Evolutionary conservation across 2,888 invertebrate species (phyloP), one percentile per base, ranked within the genome.

Genomic region (Timema podura): DNA sequence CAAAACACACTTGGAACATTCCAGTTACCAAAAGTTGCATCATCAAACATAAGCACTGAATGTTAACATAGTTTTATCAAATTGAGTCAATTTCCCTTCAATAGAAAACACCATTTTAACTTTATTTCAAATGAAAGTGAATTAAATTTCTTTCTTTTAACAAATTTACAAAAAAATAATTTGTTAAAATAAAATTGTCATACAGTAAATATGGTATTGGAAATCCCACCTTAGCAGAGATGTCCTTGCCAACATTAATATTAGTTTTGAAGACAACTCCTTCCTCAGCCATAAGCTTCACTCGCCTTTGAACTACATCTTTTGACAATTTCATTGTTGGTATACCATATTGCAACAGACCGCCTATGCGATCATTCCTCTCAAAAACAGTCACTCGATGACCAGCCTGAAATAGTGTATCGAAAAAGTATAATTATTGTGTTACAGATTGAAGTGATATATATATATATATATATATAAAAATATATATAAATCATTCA

Each of bases 291-390:
- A 99, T 85, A 65, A 99, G 85, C 73, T 91, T 88, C 1, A 98
- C 88, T 71, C 99, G 86, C 7, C 98, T 84, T 77, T 93, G 92
- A 0, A 99, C 96, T 69, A 96, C 95, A 73, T 91, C 88, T 82
- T 98, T 99, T 78, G 94, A 91, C 10, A 99, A 85, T 83, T 99
- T 99, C 98, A 99, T 99, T 8, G 95, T 96, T 15, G 99, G 99
- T 80, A 99, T 99, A 71, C 99, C 99, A 82, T 99, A 99, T 79
- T 96, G 95, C 65, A 99, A 84, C 44, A 99, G 85, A 0, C 99
- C 99, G 70, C 98, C 98, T 5, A 95, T 85, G 10, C 96, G 88
- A 82, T 98, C 97, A 82, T 98, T 98, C 70, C 98, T 88, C 81
- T 99, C 99, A 82, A 92, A 98, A 54, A 99, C 97, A 0, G 96